These are phyloP conservation scores for Drosophila borealis DNA, from an alignment of 2,888 invertebrate species.

Conservation along the genomic window DNA sequence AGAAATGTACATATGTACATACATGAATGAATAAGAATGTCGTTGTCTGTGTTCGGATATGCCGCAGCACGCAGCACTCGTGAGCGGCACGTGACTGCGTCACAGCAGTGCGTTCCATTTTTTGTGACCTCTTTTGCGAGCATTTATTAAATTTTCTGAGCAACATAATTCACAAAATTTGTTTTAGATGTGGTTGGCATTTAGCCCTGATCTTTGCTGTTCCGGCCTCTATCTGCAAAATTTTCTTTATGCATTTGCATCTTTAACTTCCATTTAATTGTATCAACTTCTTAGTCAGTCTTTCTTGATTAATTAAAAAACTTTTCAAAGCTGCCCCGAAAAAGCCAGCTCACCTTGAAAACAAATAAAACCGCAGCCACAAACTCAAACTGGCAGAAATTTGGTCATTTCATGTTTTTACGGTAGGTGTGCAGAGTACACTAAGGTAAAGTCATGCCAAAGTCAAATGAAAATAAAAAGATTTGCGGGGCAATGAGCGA, in stretches of 20 bases:
- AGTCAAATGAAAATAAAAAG: conserved; percentile 60
- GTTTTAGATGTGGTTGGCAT: conserved; percentile 63
- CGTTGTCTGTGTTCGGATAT: conserved; percentile 29
- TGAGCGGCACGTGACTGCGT: conserved; percentile 72
- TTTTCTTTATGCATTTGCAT: conserved; percentile 30
- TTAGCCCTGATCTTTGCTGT: conserved; percentile 22
- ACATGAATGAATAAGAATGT: conserved; percentile 31
- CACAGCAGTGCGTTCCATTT: conserved; percentile 43
- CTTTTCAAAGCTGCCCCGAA: conserved; percentile 51
- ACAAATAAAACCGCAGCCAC: conserved; percentile 23
- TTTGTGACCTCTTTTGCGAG: conserved; percentile 17
- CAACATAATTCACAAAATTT: conserved; percentile 58
- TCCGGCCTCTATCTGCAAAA: neutral
- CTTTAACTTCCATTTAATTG: conserved; percentile 73
- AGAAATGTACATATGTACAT: conserved; percentile 12
- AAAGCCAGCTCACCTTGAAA: conserved; percentile 56
- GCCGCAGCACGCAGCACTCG: conserved; percentile 57
- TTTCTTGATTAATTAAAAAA: conserved; percentile 76
- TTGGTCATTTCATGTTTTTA: conserved; percentile 51
- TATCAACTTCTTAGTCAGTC: conserved; percentile 65
- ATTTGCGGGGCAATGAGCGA: conserved; percentile 58
- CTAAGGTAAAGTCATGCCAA: conserved; percentile 54
- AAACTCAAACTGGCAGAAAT: conserved; percentile 33
- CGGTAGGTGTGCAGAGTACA: neutral
- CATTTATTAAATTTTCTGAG: conserved; percentile 64